Evolutionary conservation across 2,113 vertebrate species (phyloP).

Genomic region (Eubucco bourcierii): DNA sequence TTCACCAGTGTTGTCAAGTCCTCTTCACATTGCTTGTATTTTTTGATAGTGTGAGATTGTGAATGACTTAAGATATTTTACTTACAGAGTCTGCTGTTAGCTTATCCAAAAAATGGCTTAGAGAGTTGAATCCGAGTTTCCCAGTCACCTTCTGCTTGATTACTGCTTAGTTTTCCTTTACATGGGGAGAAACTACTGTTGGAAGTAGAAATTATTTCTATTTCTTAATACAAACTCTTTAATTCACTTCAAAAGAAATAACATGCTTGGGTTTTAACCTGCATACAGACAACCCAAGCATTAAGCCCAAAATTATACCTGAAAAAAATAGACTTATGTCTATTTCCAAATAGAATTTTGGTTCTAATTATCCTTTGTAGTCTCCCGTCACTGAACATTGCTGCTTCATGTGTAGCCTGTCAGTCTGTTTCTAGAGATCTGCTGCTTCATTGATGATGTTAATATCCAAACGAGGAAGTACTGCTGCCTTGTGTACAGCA

Average conservation of each 20-base stretch:
- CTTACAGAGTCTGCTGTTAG: neutral
- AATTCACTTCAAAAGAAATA: neutral
- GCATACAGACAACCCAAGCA: neutral
- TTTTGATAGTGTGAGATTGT: neutral
- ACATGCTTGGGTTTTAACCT: neutral
- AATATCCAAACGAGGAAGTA: neutral
- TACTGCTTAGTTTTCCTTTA: neutral
- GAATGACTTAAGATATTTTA: neutral
- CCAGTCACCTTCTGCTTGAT: neutral
- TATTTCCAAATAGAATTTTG: neutral
- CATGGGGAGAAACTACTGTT: neutral
- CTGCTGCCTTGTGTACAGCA: neutral
- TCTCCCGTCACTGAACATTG: no score
- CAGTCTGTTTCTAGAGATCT: neutral
- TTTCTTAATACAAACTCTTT: neutral
- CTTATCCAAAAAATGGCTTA: neutral
- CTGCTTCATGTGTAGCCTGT: neutral
- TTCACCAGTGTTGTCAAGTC: neutral
- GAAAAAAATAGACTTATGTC: neutral
- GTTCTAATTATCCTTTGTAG: neutral
- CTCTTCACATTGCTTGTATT: accelerated
- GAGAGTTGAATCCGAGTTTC: neutral
- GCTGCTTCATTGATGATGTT: neutral
- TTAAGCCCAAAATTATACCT: neutral
- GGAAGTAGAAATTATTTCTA: neutral